Evolutionary conservation across 2,113 vertebrate genomes (phyloP), one percentile per base, ranked within the genome.

Genomic region (Psilopogon haemacephalus): DNA sequence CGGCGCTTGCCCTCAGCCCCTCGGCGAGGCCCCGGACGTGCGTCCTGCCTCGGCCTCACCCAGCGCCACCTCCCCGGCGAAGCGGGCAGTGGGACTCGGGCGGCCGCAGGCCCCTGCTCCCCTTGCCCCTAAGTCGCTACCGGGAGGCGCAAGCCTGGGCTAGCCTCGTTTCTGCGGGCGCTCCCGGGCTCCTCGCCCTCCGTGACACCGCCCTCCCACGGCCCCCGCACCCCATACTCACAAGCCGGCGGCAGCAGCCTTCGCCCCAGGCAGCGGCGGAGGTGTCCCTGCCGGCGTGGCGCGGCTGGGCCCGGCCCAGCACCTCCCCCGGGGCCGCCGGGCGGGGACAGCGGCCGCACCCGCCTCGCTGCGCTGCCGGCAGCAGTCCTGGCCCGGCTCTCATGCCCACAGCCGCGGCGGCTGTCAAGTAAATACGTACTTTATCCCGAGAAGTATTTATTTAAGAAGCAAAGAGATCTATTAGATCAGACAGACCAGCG

Each of bases 351-450:
- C 17, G 13, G 33, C 74, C 2, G 5, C 56, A 4, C 58, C 83
- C 89, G 56, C 65, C 65, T 24, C 17, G 33, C 17, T 20, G 8
- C 15, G 19, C 12, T 18, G 28, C 35, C 3, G 50, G 48, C 48
- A 50, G 11, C 23, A 50, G 23, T 26, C 12, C n/a, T 24, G 8
- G 23, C 11, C 11, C 9, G 12, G 26, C 32, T 18, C 4, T 4
- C 2, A 2, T 17, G 3, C 4, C 0, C 10, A 1, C 35, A 17
- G 40, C 3, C 4, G 3, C 3, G 24, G 32, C 35, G 1, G 15
- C 5, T 27, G 55, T 23, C 26, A 3, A 2, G 4, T 4, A 26
- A 40, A 4, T 4, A 12, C 4, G 4, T 26, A 0, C 2, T 23
- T 44, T 32, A 12, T 17, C 26, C 21, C 2, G 5, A 3, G 24